A percentile compares a stretch with the other conserved stretches of the same genome.
Conservation (phyloP, 2,888 invertebrate species). For the Capitulum mitella region DNA sequence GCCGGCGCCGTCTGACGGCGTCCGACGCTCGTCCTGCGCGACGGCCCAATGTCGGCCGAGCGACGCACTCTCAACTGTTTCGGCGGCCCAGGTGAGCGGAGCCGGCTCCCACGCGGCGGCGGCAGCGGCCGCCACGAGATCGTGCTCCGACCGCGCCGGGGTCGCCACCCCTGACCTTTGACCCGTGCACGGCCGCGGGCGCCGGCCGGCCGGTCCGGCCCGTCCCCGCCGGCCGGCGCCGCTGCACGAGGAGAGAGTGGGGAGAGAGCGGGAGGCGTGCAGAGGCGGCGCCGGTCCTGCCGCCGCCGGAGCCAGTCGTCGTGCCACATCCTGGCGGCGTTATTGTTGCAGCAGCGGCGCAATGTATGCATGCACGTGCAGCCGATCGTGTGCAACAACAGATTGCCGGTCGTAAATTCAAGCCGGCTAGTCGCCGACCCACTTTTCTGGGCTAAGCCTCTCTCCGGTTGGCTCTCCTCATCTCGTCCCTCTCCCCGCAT, state of each 20-base stretch:
- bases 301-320: not conserved
- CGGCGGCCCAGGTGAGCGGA: not conserved
- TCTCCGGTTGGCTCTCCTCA: not conserved
- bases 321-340: not conserved
- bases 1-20: not conserved
- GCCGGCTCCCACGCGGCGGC: not conserved
- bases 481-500: not conserved
- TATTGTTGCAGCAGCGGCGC: not conserved
- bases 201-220: not conserved
- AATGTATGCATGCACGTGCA: constrained; percentile 11
- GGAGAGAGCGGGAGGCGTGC: not conserved
- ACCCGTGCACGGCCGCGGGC: not conserved
- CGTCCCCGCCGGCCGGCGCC: not conserved
- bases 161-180: not conserved
- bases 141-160: not conserved
- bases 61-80: not conserved
- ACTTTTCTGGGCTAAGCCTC: not conserved
- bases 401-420: not conserved
- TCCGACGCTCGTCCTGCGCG: not conserved
- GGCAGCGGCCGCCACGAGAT: not conserved
- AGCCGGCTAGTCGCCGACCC: not conserved
- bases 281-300: not conserved
- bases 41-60: not conserved
- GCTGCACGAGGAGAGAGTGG: not conserved
- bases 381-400: constrained; percentile 8